Percentiles rank a stretch among this genome's conserved stretches.
These are phyloP conservation scores for Hypercompe scribonia DNA, from an alignment of 2,888 invertebrate genomes.

Conservation along the genomic window DNA sequence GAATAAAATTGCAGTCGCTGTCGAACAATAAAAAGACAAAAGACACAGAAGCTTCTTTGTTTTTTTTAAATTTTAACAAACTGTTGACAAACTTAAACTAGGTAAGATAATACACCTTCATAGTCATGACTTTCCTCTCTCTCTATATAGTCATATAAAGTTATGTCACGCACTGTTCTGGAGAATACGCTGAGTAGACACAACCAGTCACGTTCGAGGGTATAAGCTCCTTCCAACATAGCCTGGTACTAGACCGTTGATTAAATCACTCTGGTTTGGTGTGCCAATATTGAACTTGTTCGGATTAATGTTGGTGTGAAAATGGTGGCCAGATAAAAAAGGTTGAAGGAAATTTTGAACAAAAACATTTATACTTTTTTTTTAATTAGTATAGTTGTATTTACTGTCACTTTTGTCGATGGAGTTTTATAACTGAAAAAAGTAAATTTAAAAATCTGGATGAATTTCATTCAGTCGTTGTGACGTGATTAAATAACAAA, in stretches of 20 bases:
- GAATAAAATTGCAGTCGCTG: no score
- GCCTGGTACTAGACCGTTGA: slow-evolving; percentile 13
- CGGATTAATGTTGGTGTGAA: neutral
- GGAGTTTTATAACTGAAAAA: neutral
- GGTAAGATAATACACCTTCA: neutral
- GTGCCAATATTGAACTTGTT: slow-evolving; percentile 10
- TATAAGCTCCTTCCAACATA: slow-evolving; percentile 16
- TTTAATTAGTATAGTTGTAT: neutral
- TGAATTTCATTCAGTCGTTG: neutral
- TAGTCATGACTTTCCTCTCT: slow-evolving; percentile 1
- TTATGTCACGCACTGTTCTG: slow-evolving; percentile 11
- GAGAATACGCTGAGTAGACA: neutral
- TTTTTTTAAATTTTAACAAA: neutral
- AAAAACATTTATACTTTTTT: neutral
- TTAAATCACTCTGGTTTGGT: slow-evolving; percentile 12
- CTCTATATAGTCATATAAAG: neutral
- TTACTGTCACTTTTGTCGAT: no score
- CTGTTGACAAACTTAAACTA: neutral
- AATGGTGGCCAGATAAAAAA: neutral
- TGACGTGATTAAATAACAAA: neutral
- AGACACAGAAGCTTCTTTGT: no score
- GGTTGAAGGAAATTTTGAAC: neutral
- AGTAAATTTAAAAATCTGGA: neutral
- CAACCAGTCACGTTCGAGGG: slow-evolving; percentile 15
- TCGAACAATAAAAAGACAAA: no score